Percentiles rank a stretch among this genome's conserved stretches.
Conservation (phyloP, 2,888 invertebrate species). For the Scaptomyza cyrtandrae region DNA sequence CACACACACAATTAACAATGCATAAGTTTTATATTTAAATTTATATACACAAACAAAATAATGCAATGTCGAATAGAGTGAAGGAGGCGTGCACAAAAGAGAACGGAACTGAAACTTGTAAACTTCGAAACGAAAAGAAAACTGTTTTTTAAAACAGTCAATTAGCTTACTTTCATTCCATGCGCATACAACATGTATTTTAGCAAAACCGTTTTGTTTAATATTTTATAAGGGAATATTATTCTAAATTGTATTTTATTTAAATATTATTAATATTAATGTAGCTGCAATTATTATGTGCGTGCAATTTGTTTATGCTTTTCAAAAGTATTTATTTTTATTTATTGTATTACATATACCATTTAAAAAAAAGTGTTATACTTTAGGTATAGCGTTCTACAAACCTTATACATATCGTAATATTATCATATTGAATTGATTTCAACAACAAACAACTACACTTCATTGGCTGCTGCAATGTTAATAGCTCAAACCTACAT, state of each 20-base stretch:
- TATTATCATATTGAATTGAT: conserved; percentile 56
- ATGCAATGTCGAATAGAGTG: conserved; percentile 51
- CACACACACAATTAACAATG: conserved; percentile 38
- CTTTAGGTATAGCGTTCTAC: conserved; percentile 45
- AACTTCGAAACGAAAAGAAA: conserved; percentile 38
- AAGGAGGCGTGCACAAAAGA: conserved; percentile 47
- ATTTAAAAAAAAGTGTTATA: conserved; percentile 1
- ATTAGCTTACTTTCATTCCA: conserved; percentile 60
- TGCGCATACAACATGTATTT: conserved; percentile 53
- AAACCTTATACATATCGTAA: conserved; percentile 71
- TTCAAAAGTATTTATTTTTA: conserved; percentile 76
- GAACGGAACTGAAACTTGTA: conserved; percentile 56
- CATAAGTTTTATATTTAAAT: conserved; percentile 40
- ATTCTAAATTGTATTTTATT: conserved; percentile 43
- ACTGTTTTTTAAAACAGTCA: conserved; percentile 44
- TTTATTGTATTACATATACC: conserved; percentile 64
- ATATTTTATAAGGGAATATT: conserved; percentile 43
- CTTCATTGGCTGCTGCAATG: conserved; percentile 45
- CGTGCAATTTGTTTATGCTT: conserved; percentile 79
- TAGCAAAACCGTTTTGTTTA: conserved; percentile 52
- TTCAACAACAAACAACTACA: conserved; percentile 22
- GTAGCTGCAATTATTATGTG: conserved; percentile 70
- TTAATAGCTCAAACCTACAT: conserved; percentile 18
- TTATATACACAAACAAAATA: conserved; percentile 1
- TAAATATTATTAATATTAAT: conserved; percentile 32